phyloP scores from a whole-genome alignment of 2,797 vertebrate species.

The Podarcis lilfordi region DNA sequence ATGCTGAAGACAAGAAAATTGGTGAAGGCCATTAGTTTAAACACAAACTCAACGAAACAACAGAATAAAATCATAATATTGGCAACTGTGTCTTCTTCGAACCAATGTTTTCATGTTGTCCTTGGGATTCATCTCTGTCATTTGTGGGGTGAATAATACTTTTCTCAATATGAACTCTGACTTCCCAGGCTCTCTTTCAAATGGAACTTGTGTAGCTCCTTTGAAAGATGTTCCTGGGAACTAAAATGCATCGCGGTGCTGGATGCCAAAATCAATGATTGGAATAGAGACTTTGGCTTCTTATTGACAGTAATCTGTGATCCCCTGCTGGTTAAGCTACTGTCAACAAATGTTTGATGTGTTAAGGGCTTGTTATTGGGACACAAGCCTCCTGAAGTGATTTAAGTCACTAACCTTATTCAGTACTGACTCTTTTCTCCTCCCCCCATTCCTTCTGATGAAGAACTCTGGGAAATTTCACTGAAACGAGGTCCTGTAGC shows the following conservation, averaged over 20 bases:
- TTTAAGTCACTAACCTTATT: slow-evolving; percentile 11
- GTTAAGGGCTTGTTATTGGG: slow-evolving; percentile 12
- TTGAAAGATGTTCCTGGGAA: slow-evolving; percentile 20
- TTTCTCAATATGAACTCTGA: neutral
- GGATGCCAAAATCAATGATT: slow-evolving; percentile 32
- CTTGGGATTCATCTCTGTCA: neutral
- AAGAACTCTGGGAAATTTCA: neutral
- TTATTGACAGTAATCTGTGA: slow-evolving; percentile 16
- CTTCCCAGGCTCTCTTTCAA: slow-evolving; percentile 8
- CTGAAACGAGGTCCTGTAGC: neutral
- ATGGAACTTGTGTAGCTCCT: neutral
- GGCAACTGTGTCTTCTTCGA: neutral
- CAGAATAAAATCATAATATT: neutral
- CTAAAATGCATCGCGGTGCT: neutral
- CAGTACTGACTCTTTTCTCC: neutral
- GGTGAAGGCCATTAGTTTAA: neutral
- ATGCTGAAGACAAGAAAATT: neutral
- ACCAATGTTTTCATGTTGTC: neutral
- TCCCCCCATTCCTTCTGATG: neutral
- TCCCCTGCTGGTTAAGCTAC: slow-evolving; percentile 16
- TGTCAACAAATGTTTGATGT: slow-evolving; percentile 33
- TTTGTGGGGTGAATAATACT: neutral
- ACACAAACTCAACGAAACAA: neutral
- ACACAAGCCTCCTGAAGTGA: slow-evolving; percentile 5
- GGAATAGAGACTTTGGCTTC: slow-evolving; percentile 16